Base-by-base conservation (phyloP, 37 sponge, comb jelly and placozoan species). In the Bolinopsis microptera region DNA sequence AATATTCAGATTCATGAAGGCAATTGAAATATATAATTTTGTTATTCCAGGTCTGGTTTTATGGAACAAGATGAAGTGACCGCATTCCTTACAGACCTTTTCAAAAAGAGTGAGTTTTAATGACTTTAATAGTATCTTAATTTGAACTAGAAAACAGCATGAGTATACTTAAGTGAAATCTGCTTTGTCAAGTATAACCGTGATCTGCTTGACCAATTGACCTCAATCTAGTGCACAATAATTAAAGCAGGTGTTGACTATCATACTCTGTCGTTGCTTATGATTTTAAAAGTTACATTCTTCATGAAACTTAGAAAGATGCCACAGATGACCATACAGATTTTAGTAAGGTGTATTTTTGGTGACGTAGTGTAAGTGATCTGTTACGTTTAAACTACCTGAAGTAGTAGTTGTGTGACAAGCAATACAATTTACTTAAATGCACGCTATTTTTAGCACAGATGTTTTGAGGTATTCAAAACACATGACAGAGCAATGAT, bases 31-130 rank as follows among this genome's bases (percentile, higher is more conserved):
- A n/a, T n/a, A n/a, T n/a, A n/a, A n/a, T n/a, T 48, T 13, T 13
- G 61, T 18, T 48, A 48, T 72, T 72, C 26, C 31, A 72, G 74
- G 74, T 72, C 74, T 5, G 83, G 83, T 5, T 82, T 82, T 35
- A 82, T 82, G 83, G 83, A 82, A 23, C 83, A 82, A 82, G 83
- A 82, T 35, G 83, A 82, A 82, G 83, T 82, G 3, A 36, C 83
- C 2, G 83, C 83, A 35, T 82, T 82, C 38, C 83, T 82, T 32
- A 82, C 83, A 5, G 83, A 82, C 38, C 83, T 82, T 36, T 82
- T 82, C 38, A 82, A 82, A 31, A 82, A 82, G 30, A 82, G 83
- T 82, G 31, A 82, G 74, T 72, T 48, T 5, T 48, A 5, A n/a
- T n/a, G n/a, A n/a, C n/a, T n/a, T n/a, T n/a, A n/a, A n/a, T n/a